A percentile compares a stretch with the other conserved stretches of the same genome.
phyloP scores from a whole-genome alignment of 2,797 vertebrate genomes.

The Karalla daura region DNA sequence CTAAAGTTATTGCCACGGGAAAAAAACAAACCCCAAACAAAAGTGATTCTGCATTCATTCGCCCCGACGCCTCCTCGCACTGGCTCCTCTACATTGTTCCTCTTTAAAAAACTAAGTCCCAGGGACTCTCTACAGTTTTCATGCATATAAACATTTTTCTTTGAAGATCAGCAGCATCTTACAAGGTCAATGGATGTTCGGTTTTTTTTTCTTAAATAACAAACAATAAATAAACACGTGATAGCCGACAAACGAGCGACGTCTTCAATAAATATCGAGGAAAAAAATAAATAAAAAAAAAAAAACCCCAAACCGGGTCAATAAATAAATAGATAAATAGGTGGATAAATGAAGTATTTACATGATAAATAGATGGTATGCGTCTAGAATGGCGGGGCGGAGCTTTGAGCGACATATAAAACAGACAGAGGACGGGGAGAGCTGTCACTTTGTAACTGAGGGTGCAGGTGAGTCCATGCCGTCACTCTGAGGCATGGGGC shows the following conservation, averaged over 20 bases:
- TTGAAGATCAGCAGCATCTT: slow-evolving; percentile 90
- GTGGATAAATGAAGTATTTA: slow-evolving; percentile 82
- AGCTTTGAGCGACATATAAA: slow-evolving; percentile 81
- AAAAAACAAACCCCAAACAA: too few relatives aligned
- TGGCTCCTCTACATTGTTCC: slow-evolving; percentile 86
- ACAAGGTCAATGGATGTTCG: slow-evolving; percentile 86
- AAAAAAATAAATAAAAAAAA: slow-evolving; percentile 78
- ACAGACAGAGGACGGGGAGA: slow-evolving; percentile 76
- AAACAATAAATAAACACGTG: slow-evolving; percentile 81
- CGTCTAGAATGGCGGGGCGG: slow-evolving; percentile 74
- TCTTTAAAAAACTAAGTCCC: slow-evolving; percentile 87
- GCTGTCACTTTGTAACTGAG: slow-evolving; percentile 85
- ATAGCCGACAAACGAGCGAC: slow-evolving; percentile 70
- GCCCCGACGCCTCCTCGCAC: slow-evolving; percentile 72
- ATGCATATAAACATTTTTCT: slow-evolving; percentile 92
- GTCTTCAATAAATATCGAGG: slow-evolving; percentile 81
- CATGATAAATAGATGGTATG: slow-evolving; percentile 82
- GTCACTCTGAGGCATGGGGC: slow-evolving; percentile 86
- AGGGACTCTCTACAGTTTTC: slow-evolving; percentile 89
- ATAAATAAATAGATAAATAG: slow-evolving; percentile 79
- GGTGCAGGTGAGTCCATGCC: slow-evolving; percentile 82
- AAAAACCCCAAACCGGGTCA: too few relatives aligned
- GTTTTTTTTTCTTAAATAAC: slow-evolving; percentile 76
- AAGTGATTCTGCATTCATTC: slow-evolving; percentile 79
- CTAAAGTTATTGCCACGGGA: slow-evolving; percentile 86